Evolutionary conservation across 2,797 vertebrate genomes (phyloP), one percentile per base, ranked within the genome.

Genomic region (Triplophysa yarkandensis): DNA sequence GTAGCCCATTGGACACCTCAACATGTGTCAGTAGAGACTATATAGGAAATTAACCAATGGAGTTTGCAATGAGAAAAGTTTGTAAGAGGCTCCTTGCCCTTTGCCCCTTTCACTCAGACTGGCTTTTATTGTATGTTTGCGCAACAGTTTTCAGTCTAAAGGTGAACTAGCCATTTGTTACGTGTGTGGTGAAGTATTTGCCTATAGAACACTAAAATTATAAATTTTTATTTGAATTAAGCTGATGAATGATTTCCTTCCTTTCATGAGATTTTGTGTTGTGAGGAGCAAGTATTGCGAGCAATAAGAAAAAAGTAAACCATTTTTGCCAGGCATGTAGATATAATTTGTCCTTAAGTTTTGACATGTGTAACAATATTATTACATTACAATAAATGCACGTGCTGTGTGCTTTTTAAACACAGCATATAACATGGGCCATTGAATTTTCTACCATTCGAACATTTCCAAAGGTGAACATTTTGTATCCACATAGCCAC

Each of bases 1-100:
- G 4, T 36, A 64, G 17, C 39, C 34, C 30, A 63, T 68, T 14
- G 61, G 14, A 39, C 48, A 55, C 14, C n/a, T 65, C 46, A 28
- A 70, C 44, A 54, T 39, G 16, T 52, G 36, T 55, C 65, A 74
- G 57, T 23, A 19, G 41, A 41, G 23, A 13, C 17, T 69, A 55
- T 55, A 58, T 63, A 48, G 62, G 48, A 58, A 41, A 16, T 2
- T 16, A 32, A 36, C 63, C 68, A 21, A 34, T 65, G 60, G 73
- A 83, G 71, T 79, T 79, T 77, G 77, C 58, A 81, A 70, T 70
- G 28, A 75, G 48, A 67, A 46, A 55, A 67, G 3, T 13, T 39
- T 32, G 19, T 50, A 11, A 4, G 48, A 50, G 36, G n/a, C 60
- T 67, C 61, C 32, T 77, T 70, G 77, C 39, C 57, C 72, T 54